These are phyloP conservation scores for Excalfactoria chinensis DNA, from an alignment of 2,113 vertebrate genomes.

Conservation along the genomic window DNA sequence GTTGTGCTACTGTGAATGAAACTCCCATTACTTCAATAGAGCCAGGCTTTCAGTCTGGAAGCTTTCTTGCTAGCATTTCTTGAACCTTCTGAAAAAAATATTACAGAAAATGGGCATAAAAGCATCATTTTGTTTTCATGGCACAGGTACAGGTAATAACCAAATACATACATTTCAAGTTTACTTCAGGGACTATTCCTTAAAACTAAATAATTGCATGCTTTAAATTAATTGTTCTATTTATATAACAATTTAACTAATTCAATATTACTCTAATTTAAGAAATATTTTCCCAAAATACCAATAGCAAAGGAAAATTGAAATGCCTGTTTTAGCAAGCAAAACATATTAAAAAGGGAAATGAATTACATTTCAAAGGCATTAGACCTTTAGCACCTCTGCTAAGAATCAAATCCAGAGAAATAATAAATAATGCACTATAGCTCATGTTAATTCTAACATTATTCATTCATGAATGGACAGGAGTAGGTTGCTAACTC, in stretches of 20 bases:
- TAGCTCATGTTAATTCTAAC: slow-evolving; percentile 59
- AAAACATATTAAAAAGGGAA: not conserved
- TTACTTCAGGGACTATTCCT: not conserved
- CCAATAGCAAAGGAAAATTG: not conserved
- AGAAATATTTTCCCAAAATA: not conserved
- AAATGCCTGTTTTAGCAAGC: not conserved
- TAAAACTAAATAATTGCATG: not conserved
- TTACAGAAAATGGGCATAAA: not conserved
- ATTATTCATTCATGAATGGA: slow-evolving; percentile 64
- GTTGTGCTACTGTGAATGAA: slow-evolving; percentile 32
- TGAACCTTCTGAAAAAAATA: slow-evolving; percentile 19
- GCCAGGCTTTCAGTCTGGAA: not conserved
- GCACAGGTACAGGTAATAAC: not conserved
- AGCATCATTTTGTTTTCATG: not conserved
- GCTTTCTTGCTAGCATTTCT: not conserved
- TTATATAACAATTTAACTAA: not conserved
- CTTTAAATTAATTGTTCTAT: not conserved
- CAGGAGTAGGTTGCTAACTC: slow-evolving; percentile 39
- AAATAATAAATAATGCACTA: slow-evolving; percentile 70
- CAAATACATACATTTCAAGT: not conserved
- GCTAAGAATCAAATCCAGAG: slow-evolving; percentile 41
- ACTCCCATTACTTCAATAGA: slow-evolving; percentile 4
- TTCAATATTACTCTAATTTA: not conserved
- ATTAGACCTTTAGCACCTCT: slow-evolving; percentile 54
- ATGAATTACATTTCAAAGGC: slow-evolving; percentile 34